A percentile compares a stretch with the other conserved stretches of the same genome.
Conservation (phyloP, 2,888 invertebrate species). For the Tipula lateralis region DNA sequence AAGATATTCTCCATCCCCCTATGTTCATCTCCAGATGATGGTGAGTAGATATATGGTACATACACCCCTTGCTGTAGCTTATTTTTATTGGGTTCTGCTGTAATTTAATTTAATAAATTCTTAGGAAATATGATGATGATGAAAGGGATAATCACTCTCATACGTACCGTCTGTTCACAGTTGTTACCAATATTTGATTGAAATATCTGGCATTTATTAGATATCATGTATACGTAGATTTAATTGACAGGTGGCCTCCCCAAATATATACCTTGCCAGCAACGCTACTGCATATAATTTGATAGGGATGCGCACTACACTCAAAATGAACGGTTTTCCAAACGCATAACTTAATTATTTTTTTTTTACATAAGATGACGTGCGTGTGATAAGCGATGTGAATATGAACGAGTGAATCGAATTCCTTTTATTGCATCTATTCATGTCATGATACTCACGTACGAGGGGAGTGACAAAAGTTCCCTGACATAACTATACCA, state of each 20-base stretch:
- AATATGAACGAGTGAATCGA: too few relatives aligned
- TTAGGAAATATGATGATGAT: not conserved
- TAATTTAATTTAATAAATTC: not conserved
- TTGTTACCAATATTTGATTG: not conserved
- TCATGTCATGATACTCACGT: not conserved
- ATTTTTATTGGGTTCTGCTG: not conserved
- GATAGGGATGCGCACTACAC: not conserved
- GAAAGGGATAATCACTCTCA: not conserved
- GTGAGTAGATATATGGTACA: not conserved
- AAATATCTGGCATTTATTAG: not conserved
- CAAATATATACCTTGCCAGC: not conserved
- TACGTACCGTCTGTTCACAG: not conserved
- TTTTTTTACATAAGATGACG: not conserved
- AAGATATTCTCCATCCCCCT: not conserved
- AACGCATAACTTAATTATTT: too few relatives aligned
- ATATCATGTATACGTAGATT: not conserved
- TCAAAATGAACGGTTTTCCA: not conserved
- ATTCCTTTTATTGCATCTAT: not conserved
- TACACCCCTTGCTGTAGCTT: not conserved
- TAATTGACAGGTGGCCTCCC: not conserved
- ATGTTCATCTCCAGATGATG: not conserved
- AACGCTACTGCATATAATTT: not conserved
- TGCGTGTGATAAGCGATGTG: not conserved
- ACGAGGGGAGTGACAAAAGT: not conserved
- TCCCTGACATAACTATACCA: too few relatives aligned